phyloP scores from a whole-genome alignment of 2,888 invertebrate genomes.

The Idaea straminata region DNA sequence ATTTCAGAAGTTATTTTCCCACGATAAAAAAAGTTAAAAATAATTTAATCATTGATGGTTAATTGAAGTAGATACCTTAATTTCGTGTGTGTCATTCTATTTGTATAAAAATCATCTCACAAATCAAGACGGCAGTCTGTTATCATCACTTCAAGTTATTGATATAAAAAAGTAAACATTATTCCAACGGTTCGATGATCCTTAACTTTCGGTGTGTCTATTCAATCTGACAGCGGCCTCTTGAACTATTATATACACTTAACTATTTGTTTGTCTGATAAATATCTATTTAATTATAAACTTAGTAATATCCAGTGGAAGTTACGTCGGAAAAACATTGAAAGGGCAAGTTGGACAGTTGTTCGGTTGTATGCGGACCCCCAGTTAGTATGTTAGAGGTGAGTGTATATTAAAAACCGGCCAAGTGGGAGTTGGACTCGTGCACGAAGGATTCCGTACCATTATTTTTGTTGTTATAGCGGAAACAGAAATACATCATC shows the following conservation, averaged over 20 bases:
- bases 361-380: too few relatives aligned
- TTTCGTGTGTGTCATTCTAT: not conserved
- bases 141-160: slow-evolving; percentile 11
- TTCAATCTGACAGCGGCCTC: slow-evolving; percentile 12
- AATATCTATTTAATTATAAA: too few relatives aligned
- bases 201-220: slow-evolving; percentile 13
- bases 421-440: too few relatives aligned
- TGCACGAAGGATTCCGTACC: too few relatives aligned
- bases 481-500: too few relatives aligned
- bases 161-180: slow-evolving; percentile 14
- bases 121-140: slow-evolving; percentile 4
- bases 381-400: too few relatives aligned
- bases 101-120: not conserved
- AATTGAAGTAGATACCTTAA: not conserved
- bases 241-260: not conserved
- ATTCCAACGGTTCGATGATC: not conserved
- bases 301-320: too few relatives aligned
- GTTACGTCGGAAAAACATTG: too few relatives aligned
- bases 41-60: not conserved
- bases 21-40: not conserved
- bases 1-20: not conserved
- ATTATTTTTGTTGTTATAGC: too few relatives aligned
- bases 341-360: too few relatives aligned
- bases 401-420: too few relatives aligned
- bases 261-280: not conserved